Evolutionary conservation across 2,888 invertebrate genomes (phyloP).

Genomic region (Leptopilina syphax): DNA sequence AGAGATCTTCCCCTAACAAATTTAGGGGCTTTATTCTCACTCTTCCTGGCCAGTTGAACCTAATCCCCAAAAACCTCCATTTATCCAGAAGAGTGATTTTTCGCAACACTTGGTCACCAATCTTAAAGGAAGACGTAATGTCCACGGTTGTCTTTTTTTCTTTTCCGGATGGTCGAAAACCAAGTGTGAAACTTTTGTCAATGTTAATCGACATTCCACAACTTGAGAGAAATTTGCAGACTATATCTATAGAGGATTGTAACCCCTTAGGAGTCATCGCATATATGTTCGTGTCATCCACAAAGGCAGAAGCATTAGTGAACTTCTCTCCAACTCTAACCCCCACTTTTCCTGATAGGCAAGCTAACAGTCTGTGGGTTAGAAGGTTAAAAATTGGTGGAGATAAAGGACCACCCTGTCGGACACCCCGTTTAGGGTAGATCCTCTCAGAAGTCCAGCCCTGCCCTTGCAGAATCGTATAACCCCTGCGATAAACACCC

Average conservation of each 20-base stretch:
- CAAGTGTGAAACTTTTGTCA: neutral
- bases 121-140: neutral
- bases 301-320: conserved; percentile 37
- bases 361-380: conserved; percentile 38
- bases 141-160: neutral
- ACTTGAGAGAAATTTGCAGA: neutral
- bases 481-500: conserved; percentile 15
- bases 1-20: neutral
- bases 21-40: neutral
- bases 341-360: conserved; percentile 40
- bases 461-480: conserved; percentile 39
- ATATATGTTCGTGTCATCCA: conserved; percentile 30
- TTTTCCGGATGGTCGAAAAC: neutral
- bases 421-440: conserved; percentile 39
- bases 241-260: conserved; percentile 45
- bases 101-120: neutral
- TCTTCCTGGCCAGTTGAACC: neutral
- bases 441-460: conserved; percentile 43
- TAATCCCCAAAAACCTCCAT: neutral
- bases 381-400: conserved; percentile 46
- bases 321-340: conserved; percentile 4
- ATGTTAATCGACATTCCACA: neutral
- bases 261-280: conserved; percentile 55
- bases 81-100: neutral
- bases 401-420: conserved; percentile 47